Conservation (phyloP, 2,797 vertebrate species). For the Rhabdomys pumilio region DNA sequence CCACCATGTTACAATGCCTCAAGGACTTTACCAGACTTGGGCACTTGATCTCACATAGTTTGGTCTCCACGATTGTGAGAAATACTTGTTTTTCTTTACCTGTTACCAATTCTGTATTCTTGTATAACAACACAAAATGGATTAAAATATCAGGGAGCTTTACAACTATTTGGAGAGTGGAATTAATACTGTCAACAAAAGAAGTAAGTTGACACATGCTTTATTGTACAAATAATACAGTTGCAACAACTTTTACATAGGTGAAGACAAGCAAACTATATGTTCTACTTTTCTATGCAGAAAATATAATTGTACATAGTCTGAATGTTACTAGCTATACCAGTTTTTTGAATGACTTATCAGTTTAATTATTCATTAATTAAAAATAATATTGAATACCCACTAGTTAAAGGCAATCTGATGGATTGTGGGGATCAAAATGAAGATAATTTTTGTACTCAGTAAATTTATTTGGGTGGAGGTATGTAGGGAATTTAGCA, state of each 20-base stretch:
- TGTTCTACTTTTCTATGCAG: neutral
- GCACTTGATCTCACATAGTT: neutral
- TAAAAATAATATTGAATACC: conserved; percentile 36
- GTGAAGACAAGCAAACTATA: conserved; percentile 7
- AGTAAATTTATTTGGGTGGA: neutral
- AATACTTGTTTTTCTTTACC: neutral
- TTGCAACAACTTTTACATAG: conserved; percentile 18
- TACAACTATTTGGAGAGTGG: conserved; percentile 20
- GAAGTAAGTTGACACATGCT: neutral
- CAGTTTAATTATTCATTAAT: conserved; percentile 54
- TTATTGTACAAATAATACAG: conserved; percentile 17
- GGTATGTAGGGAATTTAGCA: neutral
- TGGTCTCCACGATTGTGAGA: neutral
- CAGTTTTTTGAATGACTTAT: neutral
- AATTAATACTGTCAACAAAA: neutral
- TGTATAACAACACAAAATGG: neutral
- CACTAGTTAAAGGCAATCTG: conserved; percentile 21
- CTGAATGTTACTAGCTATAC: neutral
- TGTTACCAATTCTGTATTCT: neutral
- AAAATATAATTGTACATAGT: conserved; percentile 24
- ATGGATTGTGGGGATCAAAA: neutral
- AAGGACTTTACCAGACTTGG: neutral
- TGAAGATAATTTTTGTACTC: neutral
- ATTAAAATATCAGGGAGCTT: neutral
- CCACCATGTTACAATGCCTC: neutral